Base-by-base conservation (phyloP, 2,797 vertebrate species). In the Chelonia mydas region DNA sequence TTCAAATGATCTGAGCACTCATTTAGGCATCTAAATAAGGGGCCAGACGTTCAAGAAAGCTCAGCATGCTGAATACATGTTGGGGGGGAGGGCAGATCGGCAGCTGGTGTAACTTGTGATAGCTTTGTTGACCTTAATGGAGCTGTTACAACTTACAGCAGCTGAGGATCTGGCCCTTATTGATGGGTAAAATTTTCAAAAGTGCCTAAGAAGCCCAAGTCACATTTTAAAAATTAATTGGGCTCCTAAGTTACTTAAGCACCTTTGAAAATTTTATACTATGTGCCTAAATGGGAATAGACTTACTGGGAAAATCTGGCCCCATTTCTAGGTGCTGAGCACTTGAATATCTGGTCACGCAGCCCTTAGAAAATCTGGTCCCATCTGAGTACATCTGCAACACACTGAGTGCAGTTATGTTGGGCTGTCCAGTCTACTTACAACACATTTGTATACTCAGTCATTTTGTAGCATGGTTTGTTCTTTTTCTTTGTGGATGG, bases 111-210 rank as follows among this genome's bases (percentile, higher is more conserved):
- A 77, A 77, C 72, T 83, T 85, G 90, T 87, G 89, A 59, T 6
- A 88, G 57, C 65, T 17, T 89, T 0, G 0, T 2, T 83, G 87
- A 83, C 0, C 0, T 49, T 84, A 94, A 68, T 37, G 86, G 93
- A 84, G 25, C 37, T n/a, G 21, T 45, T 81, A 68, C n/a, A 89
- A 17, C 86, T 90, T 92, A 33, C 72, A 82, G 33, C 28, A 45
- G 31, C 74, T n/a, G 65, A 0, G 0, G 83, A 83, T 37, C 57
- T 65, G 21, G 12, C 2, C 78, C 55, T 88, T 72, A 10, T 53
- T 89, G 25, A 79, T 90, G 89, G 15, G 5, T 88, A 92, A 90
- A 15, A 8, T 94, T 93, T 90, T 11, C 45, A 90, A 92, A 96
- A 49, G 9, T 77, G 11, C 21, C 68, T 47, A 37, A 41, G 68